A percentile compares a stretch with the other conserved stretches of the same genome.
Evolutionary conservation across 53 echinoderm and acorn worm genomes (phyloP).

Genomic region (Astropecten irregularis): DNA sequence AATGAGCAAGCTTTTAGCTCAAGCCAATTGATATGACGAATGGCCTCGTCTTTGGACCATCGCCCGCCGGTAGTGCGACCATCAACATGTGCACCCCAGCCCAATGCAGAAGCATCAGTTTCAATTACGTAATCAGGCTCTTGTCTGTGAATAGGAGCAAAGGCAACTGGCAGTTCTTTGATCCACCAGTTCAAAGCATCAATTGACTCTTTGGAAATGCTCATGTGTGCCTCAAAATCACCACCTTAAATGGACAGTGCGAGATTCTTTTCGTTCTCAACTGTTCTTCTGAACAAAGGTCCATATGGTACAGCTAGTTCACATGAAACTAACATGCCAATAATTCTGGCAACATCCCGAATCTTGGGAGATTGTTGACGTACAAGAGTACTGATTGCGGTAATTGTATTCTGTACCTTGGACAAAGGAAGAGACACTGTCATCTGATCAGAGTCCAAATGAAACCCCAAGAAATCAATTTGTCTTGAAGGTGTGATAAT

Average conservation of each 20-base stretch:
- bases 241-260: background rate
- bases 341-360: background rate
- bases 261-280: background rate
- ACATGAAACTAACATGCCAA: background rate
- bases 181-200: background rate
- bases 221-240: background rate
- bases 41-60: constrained; percentile 13
- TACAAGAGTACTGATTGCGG: background rate
- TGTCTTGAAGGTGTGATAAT: background rate
- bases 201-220: background rate
- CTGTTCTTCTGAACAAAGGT: background rate
- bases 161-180: background rate
- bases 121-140: background rate
- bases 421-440: background rate
- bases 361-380: background rate
- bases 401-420: background rate
- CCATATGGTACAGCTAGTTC: background rate
- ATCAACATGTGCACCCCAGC: constrained; percentile 54
- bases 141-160: background rate
- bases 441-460: background rate
- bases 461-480: background rate
- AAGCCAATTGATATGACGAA: background rate
- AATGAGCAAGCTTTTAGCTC: background rate
- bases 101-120: constrained; percentile 57
- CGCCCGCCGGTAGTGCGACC: constrained; percentile 46